A percentile compares a stretch with the other conserved stretches of the same genome.
Evolutionary conservation across 2,888 invertebrate species (phyloP).

Genomic region (Clanis bilineata): DNA sequence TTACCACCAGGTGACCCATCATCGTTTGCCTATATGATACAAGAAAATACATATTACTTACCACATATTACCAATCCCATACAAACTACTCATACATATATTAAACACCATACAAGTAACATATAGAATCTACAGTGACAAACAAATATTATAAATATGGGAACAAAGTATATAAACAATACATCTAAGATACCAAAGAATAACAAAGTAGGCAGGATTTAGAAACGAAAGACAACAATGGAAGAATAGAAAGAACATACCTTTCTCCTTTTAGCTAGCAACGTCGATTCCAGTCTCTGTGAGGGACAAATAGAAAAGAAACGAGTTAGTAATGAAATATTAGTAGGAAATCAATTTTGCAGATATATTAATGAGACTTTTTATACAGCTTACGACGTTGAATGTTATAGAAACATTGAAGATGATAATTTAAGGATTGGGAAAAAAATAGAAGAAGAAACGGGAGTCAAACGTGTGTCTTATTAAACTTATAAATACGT

Average conservation of each 20-base stretch:
- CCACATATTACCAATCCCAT: not conserved
- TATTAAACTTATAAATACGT: too few species aligned
- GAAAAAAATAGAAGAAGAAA: too few species aligned
- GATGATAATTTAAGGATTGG: too few species aligned
- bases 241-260: conserved; percentile 1
- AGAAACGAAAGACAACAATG: not conserved
- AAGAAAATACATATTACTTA: not conserved
- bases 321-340: conserved; percentile 2
- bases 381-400: too few species aligned
- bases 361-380: not conserved
- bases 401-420: too few species aligned
- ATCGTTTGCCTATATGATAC: too few species aligned
- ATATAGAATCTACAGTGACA: not conserved
- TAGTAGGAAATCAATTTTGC: not conserved
- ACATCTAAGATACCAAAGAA: not conserved
- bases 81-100: not conserved
- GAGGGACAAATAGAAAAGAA: conserved; percentile 12
- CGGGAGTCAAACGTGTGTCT: too few species aligned
- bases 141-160: not conserved
- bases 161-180: not conserved
- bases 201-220: not conserved
- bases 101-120: not conserved
- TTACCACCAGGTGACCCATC: too few species aligned
- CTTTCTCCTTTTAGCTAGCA: conserved; percentile 1
- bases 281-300: conserved; percentile 9